A percentile compares a stretch with the other conserved stretches of the same genome.
These are phyloP conservation scores for Pantherophis guttatus DNA, from an alignment of 2,113 vertebrate species.

Conservation along the genomic window DNA sequence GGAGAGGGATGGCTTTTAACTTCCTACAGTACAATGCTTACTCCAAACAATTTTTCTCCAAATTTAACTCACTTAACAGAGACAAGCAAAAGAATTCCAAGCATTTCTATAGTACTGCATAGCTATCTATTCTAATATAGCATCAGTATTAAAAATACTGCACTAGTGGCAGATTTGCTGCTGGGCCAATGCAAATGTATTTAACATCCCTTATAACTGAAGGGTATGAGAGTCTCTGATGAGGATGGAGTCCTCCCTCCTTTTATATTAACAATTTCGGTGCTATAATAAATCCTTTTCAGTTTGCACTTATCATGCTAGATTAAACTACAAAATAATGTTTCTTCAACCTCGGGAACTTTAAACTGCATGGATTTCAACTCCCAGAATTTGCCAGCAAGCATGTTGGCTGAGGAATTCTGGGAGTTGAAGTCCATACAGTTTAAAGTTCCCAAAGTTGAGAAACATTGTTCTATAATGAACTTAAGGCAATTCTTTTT, in stretches of 20 bases:
- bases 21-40: not conserved
- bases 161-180: not conserved
- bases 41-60: not conserved
- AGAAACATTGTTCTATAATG: not conserved
- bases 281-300: not conserved
- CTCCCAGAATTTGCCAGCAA: not conserved
- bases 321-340: not conserved
- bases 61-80: not conserved
- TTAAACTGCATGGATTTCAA: not conserved
- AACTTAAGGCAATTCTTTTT: not conserved
- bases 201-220: not conserved
- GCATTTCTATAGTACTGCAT: not conserved
- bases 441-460: not conserved
- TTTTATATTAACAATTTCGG: not conserved
- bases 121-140: not conserved
- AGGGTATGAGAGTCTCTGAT: not conserved
- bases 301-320: not conserved
- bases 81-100: not conserved
- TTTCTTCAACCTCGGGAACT: not conserved
- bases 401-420: not conserved
- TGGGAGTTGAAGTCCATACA: not conserved
- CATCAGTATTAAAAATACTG: not conserved
- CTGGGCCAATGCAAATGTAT: not conserved
- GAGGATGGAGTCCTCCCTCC: not conserved
- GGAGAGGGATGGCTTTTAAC: too few species aligned